These are phyloP conservation scores for Drosophila malerkotliana DNA, from an alignment of 1,140 invertebrate genomes.

Conservation along the genomic window DNA sequence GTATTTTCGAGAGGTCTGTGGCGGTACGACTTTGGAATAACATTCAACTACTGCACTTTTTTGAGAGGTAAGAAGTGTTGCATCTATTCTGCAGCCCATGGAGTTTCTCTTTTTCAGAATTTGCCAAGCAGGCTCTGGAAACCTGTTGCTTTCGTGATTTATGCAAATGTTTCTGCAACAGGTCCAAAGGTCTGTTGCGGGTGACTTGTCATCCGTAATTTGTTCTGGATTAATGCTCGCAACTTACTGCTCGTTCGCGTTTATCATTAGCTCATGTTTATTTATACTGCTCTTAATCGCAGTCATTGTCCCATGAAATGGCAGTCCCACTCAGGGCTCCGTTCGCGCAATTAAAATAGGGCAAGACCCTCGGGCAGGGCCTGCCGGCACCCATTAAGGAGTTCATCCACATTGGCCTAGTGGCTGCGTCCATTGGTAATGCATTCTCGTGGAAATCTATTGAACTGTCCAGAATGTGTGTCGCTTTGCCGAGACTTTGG, in stretches of 20 bases:
- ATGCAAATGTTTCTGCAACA: slow-evolving; percentile 25
- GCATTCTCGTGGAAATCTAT: slow-evolving; percentile 10
- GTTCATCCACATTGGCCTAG: not conserved
- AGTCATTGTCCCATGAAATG: slow-evolving; percentile 42
- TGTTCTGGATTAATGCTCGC: slow-evolving; percentile 34
- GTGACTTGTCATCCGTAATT: slow-evolving; percentile 4
- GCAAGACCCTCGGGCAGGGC: not conserved
- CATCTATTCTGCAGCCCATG: not conserved
- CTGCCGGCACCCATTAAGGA: slow-evolving; percentile 1
- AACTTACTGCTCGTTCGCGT: slow-evolving; percentile 5
- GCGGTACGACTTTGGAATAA: not conserved
- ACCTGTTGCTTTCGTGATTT: slow-evolving; percentile 40
- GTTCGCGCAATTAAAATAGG: slow-evolving; percentile 35
- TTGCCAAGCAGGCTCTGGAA: slow-evolving; percentile 9
- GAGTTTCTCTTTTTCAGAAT: slow-evolving; percentile 12
- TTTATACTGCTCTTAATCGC: slow-evolving; percentile 47
- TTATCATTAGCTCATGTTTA: slow-evolving; percentile 35
- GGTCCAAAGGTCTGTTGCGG: slow-evolving; percentile 3
- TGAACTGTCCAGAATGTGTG: slow-evolving; percentile 7
- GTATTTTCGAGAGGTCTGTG: not conserved
- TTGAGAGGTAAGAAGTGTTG: not conserved
- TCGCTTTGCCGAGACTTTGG: slow-evolving; percentile 34
- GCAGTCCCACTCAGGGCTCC: slow-evolving; percentile 28
- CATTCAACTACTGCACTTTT: not conserved
- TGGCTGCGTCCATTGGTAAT: not conserved